Percentiles rank a stretch among this genome's conserved stretches.
phyloP scores from a whole-genome alignment of 2,797 vertebrate genomes.

The Danionella dracula region DNA sequence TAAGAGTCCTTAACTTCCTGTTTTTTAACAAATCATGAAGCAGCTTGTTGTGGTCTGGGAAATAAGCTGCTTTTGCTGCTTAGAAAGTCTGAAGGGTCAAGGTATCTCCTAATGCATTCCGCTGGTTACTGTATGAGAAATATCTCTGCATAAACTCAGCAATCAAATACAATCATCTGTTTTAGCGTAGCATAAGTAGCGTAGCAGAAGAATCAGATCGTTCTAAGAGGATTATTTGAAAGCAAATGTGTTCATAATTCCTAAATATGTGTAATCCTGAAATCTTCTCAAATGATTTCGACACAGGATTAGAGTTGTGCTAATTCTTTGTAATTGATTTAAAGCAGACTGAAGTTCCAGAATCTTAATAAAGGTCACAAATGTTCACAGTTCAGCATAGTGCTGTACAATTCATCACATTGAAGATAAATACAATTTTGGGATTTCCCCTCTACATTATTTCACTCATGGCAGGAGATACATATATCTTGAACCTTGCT shows the following conservation, averaged over 20 bases:
- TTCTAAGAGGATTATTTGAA: conserved; percentile 4
- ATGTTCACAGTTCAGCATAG: no score
- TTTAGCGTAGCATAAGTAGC: no score
- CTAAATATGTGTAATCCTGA: conserved; percentile 3
- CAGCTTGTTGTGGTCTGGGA: conserved; percentile 1
- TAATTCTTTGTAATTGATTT: no score
- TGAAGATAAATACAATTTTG: no score
- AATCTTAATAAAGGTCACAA: no score
- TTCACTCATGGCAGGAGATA: no score
- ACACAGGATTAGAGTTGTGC: not conserved
- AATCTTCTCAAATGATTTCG: conserved; percentile 12
- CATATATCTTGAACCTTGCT: no score
- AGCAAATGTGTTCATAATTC: conserved; percentile 1
- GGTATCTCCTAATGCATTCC: not conserved
- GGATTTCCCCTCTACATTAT: no score
- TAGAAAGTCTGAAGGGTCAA: not conserved
- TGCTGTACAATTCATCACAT: no score
- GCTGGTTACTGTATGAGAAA: not conserved
- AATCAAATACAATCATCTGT: no score
- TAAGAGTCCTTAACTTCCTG: conserved; percentile 5
- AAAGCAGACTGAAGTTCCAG: no score
- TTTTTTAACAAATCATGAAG: conserved; percentile 11
- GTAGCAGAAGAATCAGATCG: not conserved
- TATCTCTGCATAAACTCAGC: no score
- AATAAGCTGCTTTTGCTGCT: conserved; percentile 20